phyloP scores from a whole-genome alignment of 1,140 invertebrate species.

The Aphaenogaster floridana region DNA sequence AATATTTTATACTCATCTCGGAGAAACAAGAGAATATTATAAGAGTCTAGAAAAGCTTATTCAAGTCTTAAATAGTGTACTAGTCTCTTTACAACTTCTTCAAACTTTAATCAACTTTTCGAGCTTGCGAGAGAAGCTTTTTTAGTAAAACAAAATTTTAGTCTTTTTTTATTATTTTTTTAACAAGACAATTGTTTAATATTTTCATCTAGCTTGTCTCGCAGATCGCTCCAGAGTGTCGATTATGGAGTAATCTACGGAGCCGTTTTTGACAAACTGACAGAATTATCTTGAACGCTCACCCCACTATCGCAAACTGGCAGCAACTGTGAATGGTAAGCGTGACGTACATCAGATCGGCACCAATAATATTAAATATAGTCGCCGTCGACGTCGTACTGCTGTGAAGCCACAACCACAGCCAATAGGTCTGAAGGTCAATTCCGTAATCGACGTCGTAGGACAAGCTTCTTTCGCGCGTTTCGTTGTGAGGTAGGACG shows the following conservation, averaged over 20 bases:
- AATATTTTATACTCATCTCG: background rate
- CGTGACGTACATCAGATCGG: slow-evolving; percentile 15
- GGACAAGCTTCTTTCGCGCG: background rate
- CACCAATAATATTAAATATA: slow-evolving; percentile 1
- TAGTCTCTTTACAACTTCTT: background rate
- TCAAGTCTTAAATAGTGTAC: no score
- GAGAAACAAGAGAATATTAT: no score
- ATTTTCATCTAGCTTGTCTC: background rate
- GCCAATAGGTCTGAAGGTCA: background rate
- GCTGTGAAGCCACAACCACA: slow-evolving; percentile 14
- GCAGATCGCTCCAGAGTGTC: background rate
- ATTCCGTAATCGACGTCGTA: background rate
- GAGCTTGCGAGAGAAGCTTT: no score
- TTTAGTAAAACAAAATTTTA: no score
- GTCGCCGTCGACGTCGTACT: background rate
- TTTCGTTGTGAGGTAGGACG: background rate
- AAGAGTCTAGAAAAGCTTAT: no score
- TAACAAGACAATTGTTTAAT: background rate
- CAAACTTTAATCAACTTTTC: background rate
- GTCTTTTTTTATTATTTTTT: no score
- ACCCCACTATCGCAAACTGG: background rate
- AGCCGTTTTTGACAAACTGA: background rate
- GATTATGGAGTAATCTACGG: background rate
- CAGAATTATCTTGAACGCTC: background rate
- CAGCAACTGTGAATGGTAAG: background rate